Evolutionary conservation across 23 tunicate species (phyloP), one percentile per base, ranked within the genome.

Genomic region (Trididemnum clinides): DNA sequence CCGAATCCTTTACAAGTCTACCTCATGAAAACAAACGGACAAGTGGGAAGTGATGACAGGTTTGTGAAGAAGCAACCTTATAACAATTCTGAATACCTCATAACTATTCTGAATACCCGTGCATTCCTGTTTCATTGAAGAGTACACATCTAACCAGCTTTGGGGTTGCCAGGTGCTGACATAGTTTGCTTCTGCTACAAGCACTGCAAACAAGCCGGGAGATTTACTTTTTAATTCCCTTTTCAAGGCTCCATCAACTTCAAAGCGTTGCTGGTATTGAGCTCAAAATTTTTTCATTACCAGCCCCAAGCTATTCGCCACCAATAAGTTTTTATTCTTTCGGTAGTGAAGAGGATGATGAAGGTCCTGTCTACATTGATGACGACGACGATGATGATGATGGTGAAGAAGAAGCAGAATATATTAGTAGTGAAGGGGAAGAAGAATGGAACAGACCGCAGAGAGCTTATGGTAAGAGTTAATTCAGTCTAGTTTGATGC

Each of bases 361-460:
- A 83, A 0, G 96, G 87, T 32, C 66, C 85, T 1, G 96, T 86
- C 2, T 65, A 81, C 31, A 64, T 91, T 1, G 81, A 75, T 28
- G 96, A 91, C 31, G 82, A 80, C 25, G 33, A 49, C 20, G 88
- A 84, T 28, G 82, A 77, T 77, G 81, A 75, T 28, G 90, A 91
- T 57, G 79, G 72, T 28, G 39, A 57, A 4, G 89, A 77, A 19
- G 82, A 77, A 15, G 88, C 85, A 5, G 96, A 86, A 74, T 91
- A 91, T 51, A 91, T 91, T 1, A 91, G 96, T 77, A 91, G 96
- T 82, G 96, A 86, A 39, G 96, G 81, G 64, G 95, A 81, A 5
- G 88, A 75, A 26, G 89, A 54, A 33, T 72, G 87, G 87, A 64
- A 78, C n/a, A n/a, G n/a, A n/a, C n/a, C n/a, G n/a, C n/a, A n/a